These are phyloP conservation scores for Yoshiicerus persimilis DNA, from an alignment of 1,140 invertebrate species.

Conservation along the genomic window DNA sequence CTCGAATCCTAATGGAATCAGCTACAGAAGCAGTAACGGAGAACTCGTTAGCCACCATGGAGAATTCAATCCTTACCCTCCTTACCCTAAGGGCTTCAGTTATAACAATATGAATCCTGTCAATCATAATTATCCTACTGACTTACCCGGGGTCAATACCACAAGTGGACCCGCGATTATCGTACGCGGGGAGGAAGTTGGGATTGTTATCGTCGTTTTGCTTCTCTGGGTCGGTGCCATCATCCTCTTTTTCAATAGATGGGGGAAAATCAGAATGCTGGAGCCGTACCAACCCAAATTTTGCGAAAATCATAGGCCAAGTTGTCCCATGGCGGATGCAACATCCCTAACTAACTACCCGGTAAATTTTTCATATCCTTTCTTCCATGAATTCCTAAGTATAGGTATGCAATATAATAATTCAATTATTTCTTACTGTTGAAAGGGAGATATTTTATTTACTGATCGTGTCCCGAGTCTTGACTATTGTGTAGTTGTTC, in stretches of 20 bases:
- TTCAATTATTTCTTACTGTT: no score
- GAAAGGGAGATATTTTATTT: no score
- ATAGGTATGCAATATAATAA: neutral
- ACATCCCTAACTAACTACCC: slow-evolving; percentile 38
- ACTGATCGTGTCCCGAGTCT: no score
- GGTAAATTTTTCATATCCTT: slow-evolving; percentile 11
- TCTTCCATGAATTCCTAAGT: neutral
- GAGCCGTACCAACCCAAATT: slow-evolving; percentile 81
- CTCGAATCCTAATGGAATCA: neutral
- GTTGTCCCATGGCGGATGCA: slow-evolving; percentile 67
- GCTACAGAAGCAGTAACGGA: neutral
- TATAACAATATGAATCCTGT: neutral
- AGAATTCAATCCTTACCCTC: neutral
- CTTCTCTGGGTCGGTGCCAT: slow-evolving; percentile 76
- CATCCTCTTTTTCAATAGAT: slow-evolving; percentile 77
- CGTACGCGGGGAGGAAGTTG: slow-evolving; percentile 73
- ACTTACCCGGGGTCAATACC: neutral
- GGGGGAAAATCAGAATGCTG: slow-evolving; percentile 83
- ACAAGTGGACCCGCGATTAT: slow-evolving; percentile 57
- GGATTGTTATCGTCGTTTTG: slow-evolving; percentile 72
- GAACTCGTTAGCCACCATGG: neutral
- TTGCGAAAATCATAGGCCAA: slow-evolving; percentile 69
- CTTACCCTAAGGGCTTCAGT: neutral
- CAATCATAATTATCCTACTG: neutral
- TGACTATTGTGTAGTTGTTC: no score